A percentile compares a stretch with the other conserved stretches of the same genome.
Conservation (phyloP, 1,140 invertebrate species). For the Carcinoscorpius rotundicauda region DNA sequence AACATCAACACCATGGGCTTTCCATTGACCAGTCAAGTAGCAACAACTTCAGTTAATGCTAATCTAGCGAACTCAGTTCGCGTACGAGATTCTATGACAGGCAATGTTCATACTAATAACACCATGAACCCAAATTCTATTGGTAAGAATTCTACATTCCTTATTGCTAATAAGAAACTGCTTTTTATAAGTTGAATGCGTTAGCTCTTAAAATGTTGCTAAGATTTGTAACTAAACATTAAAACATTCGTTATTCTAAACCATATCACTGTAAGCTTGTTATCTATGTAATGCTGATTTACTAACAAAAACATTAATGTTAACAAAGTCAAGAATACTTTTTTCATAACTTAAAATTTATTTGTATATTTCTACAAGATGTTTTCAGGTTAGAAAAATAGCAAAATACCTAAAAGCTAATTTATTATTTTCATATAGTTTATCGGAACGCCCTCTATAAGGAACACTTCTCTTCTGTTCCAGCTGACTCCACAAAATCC, state of each 20-base stretch:
- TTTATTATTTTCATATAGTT: not conserved
- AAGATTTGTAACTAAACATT: no score
- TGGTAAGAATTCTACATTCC: not conserved
- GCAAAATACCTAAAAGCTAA: not conserved
- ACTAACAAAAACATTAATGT: no score
- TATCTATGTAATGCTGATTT: no score
- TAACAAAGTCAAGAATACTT: no score
- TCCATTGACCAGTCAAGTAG: not conserved
- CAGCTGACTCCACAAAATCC: constrained; percentile 9
- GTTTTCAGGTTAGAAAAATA: no score
- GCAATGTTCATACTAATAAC: constrained; percentile 6
- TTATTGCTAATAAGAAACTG: no score
- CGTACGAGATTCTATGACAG: constrained; percentile 1
- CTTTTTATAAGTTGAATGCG: no score
- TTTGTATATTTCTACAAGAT: no score
- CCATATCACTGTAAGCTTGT: no score
- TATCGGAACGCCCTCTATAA: not conserved
- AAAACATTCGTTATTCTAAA: no score
- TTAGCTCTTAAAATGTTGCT: no score
- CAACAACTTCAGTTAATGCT: not conserved
- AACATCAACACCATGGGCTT: constrained; percentile 21
- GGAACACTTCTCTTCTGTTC: constrained; percentile 9
- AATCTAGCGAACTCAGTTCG: constrained; percentile 2
- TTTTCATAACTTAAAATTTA: no score
- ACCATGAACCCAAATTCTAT: not conserved